Evolutionary conservation across 1,140 invertebrate genomes (phyloP).

Genomic region (Drosophila yakuba): DNA sequence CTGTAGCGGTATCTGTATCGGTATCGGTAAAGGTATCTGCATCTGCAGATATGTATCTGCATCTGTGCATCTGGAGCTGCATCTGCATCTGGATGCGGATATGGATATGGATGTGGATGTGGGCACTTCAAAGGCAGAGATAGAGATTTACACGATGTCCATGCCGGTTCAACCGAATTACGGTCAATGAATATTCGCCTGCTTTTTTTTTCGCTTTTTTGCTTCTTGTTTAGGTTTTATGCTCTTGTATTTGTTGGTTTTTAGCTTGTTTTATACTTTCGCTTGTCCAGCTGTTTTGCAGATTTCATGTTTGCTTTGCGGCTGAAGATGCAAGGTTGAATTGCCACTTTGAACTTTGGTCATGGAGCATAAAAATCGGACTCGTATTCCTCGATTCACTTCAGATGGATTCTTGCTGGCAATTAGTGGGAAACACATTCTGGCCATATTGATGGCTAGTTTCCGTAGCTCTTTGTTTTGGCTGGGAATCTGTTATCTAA

Average conservation of each 20-base stretch:
- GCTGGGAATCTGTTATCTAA: background rate
- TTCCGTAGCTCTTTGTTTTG: background rate
- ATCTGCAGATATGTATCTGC: constrained; percentile 10
- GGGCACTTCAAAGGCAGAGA: constrained; percentile 68
- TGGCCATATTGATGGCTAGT: background rate
- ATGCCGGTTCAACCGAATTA: constrained; percentile 45
- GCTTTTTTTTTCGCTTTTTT: background rate
- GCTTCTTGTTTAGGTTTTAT: constrained; percentile 18
- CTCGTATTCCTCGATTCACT: background rate
- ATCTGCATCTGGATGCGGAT: constrained; percentile 2
- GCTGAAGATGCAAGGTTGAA: constrained; percentile 16
- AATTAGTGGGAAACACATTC: constrained; percentile 4
- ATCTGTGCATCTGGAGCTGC: background rate
- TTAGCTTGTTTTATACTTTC: constrained; percentile 10
- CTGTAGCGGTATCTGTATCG: constrained; percentile 26
- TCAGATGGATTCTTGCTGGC: background rate
- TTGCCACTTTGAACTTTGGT: constrained; percentile 61
- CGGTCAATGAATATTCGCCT: constrained; percentile 19
- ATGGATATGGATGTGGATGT: constrained; percentile 12
- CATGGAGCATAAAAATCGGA: constrained; percentile 43
- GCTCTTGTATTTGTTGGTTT: constrained; percentile 14
- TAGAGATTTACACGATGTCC: constrained; percentile 50
- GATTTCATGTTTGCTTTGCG: constrained; percentile 15
- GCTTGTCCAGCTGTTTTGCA: constrained; percentile 29
- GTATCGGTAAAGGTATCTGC: constrained; percentile 4